Base-by-base conservation (phyloP, 2,888 invertebrate genomes). In the Rambutsinella grinnellia region DNA sequence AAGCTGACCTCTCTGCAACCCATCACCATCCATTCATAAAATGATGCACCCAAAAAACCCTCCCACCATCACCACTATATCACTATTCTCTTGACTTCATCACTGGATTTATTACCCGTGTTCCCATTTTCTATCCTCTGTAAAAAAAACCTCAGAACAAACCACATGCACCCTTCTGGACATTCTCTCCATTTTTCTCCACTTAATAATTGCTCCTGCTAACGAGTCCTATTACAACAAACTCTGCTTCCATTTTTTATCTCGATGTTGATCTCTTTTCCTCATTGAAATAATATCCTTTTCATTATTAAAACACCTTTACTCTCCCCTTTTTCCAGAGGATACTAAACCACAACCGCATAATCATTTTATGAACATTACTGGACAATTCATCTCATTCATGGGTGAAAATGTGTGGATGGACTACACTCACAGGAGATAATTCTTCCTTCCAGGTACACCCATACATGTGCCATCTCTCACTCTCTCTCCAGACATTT, bases 11-110 rank as follows among this genome's bases (percentile, higher is more conserved):
- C 27, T 57, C 27, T 27, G 27, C 26, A 26, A 57, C 57, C 57
- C 57, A 57, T 57, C 57, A 57, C 57, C 57, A 57, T 26, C 57
- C 36, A 36, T 36, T 36, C 36, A 36, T n/a, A n/a, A n/a, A n/a
- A n/a, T n/a, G n/a, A n/a, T n/a, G n/a, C n/a, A n/a, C n/a, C n/a
- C n/a, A n/a, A n/a, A n/a, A n/a, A n/a, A n/a, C n/a, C n/a, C n/a
- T n/a, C n/a, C n/a, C n/a, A n/a, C n/a, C n/a, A n/a, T n/a, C n/a
- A n/a, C n/a, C n/a, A n/a, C n/a, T n/a, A n/a, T n/a, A n/a, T n/a
- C n/a, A n/a, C n/a, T n/a, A n/a, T n/a, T n/a, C n/a, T n/a, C n/a
- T n/a, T n/a, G n/a, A n/a, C n/a, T n/a, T n/a, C n/a, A n/a, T n/a
- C n/a, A 13, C 6, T 36, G 36, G 36, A 36, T 36, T 36, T 36